Conservation (phyloP, 1,140 invertebrate species). For the Zaprionus lachaisei region DNA sequence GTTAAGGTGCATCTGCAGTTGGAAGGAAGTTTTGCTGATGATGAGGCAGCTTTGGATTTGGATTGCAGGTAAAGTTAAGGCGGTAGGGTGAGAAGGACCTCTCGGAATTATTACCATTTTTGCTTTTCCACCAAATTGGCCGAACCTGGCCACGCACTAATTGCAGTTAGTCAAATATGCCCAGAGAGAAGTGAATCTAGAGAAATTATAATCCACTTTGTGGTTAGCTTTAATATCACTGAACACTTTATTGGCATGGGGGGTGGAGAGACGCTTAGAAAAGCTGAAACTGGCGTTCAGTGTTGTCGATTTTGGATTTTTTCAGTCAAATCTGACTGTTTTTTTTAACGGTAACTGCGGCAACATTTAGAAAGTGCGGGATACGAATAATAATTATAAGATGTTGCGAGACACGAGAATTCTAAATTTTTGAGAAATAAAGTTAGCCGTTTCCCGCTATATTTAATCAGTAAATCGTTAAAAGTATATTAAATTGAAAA, state of each 20-base stretch:
- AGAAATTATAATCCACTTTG: background rate
- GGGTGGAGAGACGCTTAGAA: background rate
- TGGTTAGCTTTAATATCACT: conserved; percentile 1
- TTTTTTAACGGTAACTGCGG: no score
- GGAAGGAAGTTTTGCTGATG: background rate
- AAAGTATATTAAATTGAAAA: no score
- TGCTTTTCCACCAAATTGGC: background rate
- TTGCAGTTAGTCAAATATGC: conserved; percentile 1
- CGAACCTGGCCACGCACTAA: background rate
- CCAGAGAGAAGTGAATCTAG: background rate
- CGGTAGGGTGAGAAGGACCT: background rate
- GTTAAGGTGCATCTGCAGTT: background rate
- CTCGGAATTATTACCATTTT: background rate
- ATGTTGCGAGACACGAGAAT: no score
- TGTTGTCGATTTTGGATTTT: background rate
- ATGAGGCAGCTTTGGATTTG: background rate
- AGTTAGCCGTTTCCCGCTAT: no score
- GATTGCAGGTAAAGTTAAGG: background rate
- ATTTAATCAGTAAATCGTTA: no score
- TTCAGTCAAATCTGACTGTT: no score
- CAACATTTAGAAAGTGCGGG: no score
- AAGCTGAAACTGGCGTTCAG: background rate
- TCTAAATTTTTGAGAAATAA: no score
- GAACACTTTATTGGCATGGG: background rate
- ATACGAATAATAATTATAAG: no score